These are phyloP conservation scores for Pithys albifrons DNA, from an alignment of 2,113 vertebrate genomes.

Conservation along the genomic window DNA sequence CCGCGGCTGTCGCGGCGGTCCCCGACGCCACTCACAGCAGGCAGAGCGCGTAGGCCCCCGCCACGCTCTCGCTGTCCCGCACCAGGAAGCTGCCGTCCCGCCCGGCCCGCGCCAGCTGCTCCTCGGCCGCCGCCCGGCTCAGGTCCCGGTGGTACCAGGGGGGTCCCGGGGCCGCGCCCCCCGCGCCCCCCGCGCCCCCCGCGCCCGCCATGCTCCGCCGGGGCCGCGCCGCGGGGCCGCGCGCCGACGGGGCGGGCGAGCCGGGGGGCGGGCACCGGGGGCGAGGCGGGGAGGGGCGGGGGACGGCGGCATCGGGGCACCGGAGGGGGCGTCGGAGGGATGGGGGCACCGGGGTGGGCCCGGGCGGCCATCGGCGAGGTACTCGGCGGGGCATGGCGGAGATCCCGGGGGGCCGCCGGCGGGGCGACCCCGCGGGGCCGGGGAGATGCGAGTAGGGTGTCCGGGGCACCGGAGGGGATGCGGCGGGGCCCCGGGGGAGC, in stretches of 20 bases:
- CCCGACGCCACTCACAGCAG: slow-evolving; percentile 84
- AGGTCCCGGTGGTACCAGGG: slow-evolving; percentile 92
- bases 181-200: neutral
- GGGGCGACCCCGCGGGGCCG: too few relatives aligned
- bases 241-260: too few relatives aligned
- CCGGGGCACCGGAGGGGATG: neutral
- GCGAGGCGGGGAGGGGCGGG: too few relatives aligned
- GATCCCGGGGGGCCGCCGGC: neutral
- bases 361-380: too few relatives aligned
- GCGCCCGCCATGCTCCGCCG: too few relatives aligned
- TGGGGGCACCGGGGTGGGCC: too few relatives aligned
- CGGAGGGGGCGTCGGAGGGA: too few relatives aligned
- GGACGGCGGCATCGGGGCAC: too few relatives aligned
- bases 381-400: neutral
- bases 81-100: slow-evolving; percentile 94
- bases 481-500: neutral
- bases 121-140: slow-evolving; percentile 92
- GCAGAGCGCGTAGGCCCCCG: slow-evolving; percentile 89
- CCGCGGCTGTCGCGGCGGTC: too few relatives aligned
- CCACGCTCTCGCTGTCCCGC: slow-evolving; percentile 93
- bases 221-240: too few relatives aligned
- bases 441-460: too few relatives aligned
- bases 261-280: too few relatives aligned
- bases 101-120: slow-evolving; percentile 87
- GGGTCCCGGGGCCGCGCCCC: neutral